Evolutionary conservation across 92 coral and sea anemone genomes (phyloP).

Genomic region (Paragorgia papillata): DNA sequence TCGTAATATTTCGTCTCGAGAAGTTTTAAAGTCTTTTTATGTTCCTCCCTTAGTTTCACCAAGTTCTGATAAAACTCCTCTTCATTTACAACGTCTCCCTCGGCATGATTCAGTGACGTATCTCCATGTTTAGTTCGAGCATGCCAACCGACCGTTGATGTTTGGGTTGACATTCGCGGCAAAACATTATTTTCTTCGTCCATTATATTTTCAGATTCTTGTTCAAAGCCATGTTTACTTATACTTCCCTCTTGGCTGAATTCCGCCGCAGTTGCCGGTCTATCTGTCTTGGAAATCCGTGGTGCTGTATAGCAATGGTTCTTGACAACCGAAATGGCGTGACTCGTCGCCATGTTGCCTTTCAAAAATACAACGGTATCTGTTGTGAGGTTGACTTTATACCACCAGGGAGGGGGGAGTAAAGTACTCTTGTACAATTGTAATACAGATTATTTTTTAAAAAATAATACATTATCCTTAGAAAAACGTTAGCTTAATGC

Average conservation of each 20-base stretch:
- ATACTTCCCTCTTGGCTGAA: conserved; percentile 17
- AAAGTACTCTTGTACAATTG: not conserved
- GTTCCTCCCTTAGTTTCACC: conserved; percentile 77
- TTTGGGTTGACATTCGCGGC: conserved; percentile 30
- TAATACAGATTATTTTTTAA: too few relatives aligned
- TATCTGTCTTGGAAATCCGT: conserved; percentile 79
- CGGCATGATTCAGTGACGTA: conserved; percentile 42
- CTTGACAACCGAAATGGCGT: conserved; percentile 81
- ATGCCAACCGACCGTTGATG: conserved; percentile 56
- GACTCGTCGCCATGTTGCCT: conserved; percentile 98
- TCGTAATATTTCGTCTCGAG: conserved; percentile 83
- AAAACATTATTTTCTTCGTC: conserved; percentile 44
- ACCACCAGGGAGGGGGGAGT: conserved; percentile 17
- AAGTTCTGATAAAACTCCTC: conserved; percentile 82
- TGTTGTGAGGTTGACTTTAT: conserved; percentile 1
- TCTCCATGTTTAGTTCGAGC: conserved; percentile 61
- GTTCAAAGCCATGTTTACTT: not conserved
- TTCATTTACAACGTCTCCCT: conserved; percentile 73
- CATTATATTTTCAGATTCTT: conserved; percentile 54
- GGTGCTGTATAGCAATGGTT: conserved; percentile 91
- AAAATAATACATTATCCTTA: too few relatives aligned
- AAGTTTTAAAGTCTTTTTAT: conserved; percentile 81
- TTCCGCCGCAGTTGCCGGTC: conserved; percentile 85
- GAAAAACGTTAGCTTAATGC: too few relatives aligned
- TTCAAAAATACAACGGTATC: conserved; percentile 24